Conservation (phyloP, 2,113 vertebrate genomes). For the Cisticola juncidis region DNA sequence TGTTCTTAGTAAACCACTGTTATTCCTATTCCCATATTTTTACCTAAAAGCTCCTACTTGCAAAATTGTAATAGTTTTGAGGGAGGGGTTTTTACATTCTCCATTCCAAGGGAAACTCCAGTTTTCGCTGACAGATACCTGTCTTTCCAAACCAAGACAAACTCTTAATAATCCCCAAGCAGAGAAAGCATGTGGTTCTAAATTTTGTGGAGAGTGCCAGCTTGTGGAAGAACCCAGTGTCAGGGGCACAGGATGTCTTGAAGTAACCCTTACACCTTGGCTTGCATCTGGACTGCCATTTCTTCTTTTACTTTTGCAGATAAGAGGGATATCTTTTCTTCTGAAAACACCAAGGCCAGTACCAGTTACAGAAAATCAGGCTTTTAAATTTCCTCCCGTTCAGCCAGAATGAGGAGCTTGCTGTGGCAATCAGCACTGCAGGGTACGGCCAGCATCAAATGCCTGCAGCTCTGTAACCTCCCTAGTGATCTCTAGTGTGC, state of each 20-base stretch:
- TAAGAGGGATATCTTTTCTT: background rate
- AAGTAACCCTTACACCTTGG: background rate
- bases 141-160: too few relatives aligned
- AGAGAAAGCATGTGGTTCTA: background rate
- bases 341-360: background rate
- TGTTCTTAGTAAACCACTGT: too few relatives aligned
- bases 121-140: too few relatives aligned
- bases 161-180: background rate
- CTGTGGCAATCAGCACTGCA: background rate
- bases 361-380: fast-evolving
- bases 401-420: background rate
- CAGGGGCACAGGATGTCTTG: background rate
- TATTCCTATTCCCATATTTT: too few relatives aligned
- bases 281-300: background rate
- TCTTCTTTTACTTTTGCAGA: background rate
- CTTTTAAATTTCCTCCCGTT: background rate
- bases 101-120: too few relatives aligned
- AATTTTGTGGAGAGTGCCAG: background rate
- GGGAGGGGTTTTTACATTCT: too few relatives aligned
- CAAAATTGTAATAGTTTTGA: too few relatives aligned
- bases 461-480: background rate
- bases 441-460: background rate
- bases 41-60: too few relatives aligned
- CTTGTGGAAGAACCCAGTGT: background rate
- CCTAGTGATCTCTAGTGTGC: background rate